A percentile compares a stretch with the other conserved stretches of the same genome.
Evolutionary conservation across 2,797 vertebrate genomes (phyloP).

Genomic region (Leucoraja ocellata): DNA sequence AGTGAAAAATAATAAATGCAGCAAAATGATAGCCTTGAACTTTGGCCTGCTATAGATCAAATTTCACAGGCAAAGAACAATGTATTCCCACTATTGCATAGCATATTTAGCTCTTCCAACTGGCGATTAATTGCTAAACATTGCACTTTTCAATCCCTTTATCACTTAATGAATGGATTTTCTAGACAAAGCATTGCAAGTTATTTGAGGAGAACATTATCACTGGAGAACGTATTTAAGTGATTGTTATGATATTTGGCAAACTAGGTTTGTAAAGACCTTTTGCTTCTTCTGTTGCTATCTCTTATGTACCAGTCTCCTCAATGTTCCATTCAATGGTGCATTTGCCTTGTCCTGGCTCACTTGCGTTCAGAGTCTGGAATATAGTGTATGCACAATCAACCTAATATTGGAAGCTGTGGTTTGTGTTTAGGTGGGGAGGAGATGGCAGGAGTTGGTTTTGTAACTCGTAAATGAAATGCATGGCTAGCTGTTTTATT

Average conservation of each 20-base stretch:
- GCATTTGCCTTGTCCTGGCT: neutral
- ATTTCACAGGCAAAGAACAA: too few species aligned
- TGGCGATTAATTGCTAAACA: too few species aligned
- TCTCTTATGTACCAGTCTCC: neutral
- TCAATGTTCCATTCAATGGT: neutral
- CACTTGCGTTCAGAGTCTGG: neutral
- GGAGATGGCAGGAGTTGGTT: neutral
- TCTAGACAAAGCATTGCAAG: neutral
- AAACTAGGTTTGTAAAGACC: neutral
- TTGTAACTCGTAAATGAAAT: neutral
- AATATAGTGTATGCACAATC: neutral
- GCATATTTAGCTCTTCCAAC: too few species aligned
- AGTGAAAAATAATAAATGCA: too few species aligned
- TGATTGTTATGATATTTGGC: neutral
- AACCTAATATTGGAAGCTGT: neutral
- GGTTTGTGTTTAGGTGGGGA: neutral
- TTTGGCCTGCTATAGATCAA: too few species aligned
- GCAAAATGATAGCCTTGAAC: too few species aligned
- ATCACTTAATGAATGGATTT: neutral
- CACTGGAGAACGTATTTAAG: neutral
- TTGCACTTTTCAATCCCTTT: neutral
- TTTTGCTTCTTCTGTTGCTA: neutral
- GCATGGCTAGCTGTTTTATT: neutral
- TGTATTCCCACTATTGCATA: too few species aligned
- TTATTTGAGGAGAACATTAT: neutral